Conservation (phyloP, 2,888 invertebrate genomes). For the Himalopsyche japonica region DNA sequence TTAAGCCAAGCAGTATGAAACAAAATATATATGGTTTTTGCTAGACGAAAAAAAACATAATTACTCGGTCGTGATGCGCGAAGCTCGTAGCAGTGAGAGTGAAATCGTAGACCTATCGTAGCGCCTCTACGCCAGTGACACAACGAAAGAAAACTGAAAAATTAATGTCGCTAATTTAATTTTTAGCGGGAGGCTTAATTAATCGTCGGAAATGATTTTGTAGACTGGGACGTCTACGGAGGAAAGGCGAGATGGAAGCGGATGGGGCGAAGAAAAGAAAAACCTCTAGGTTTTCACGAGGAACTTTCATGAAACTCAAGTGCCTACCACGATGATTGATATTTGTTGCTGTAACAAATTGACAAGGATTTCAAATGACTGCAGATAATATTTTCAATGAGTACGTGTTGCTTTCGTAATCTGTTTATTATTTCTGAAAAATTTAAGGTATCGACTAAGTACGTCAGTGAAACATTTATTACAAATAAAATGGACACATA, state of each 20-base stretch:
- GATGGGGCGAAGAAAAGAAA: not conserved
- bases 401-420: not conserved
- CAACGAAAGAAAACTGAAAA: constrained; percentile 19
- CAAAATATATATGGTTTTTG: too few species aligned
- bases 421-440: too few species aligned
- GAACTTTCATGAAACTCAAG: not conserved
- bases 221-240: not conserved
- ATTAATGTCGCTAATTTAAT: constrained; percentile 35
- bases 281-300: not conserved
- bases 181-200: constrained; percentile 32
- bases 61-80: too few species aligned
- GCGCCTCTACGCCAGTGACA: not conserved
- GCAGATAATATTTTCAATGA: not conserved
- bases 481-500: too few species aligned
- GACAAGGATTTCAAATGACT: not conserved
- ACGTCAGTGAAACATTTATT: too few species aligned
- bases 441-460: too few species aligned
- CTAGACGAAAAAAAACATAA: too few species aligned
- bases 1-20: too few species aligned
- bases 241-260: not conserved
- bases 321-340: not conserved
- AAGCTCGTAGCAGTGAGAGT: not conserved
- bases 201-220: constrained; percentile 26
- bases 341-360: not conserved
- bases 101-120: not conserved